A percentile compares a stretch with the other conserved stretches of the same genome.
phyloP scores from a whole-genome alignment of 2,888 invertebrate genomes.

The Andrena flavipes region DNA sequence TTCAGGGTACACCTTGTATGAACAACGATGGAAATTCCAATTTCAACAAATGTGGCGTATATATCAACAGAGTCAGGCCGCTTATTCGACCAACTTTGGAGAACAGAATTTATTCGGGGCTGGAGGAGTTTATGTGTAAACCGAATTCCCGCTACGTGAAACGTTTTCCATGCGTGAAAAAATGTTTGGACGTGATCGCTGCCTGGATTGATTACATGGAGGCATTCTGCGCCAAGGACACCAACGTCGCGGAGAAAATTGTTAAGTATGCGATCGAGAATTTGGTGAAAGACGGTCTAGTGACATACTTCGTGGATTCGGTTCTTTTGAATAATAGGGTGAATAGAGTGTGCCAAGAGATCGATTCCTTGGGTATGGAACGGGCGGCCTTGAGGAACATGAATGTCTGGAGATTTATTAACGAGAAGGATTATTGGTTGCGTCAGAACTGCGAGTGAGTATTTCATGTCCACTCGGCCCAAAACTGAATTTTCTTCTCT shows the following conservation, averaged over 20 bases:
- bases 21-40: conserved; percentile 13
- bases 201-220: conserved; percentile 52
- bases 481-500: too few relatives aligned
- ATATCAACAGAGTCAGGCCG: conserved; percentile 72
- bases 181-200: conserved; percentile 62
- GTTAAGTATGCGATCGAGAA: conserved; percentile 64
- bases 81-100: conserved; percentile 76
- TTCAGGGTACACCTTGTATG: neutral
- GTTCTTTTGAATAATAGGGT: conserved; percentile 73
- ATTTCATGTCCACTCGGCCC: neutral
- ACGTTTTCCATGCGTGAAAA: conserved; percentile 65
- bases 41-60: conserved; percentile 63
- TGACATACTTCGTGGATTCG: conserved; percentile 74
- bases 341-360: conserved; percentile 70
- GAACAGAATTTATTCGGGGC: conserved; percentile 65
- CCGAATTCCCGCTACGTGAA: conserved; percentile 38
- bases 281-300: conserved; percentile 70
- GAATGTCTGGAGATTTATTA: conserved; percentile 71
- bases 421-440: conserved; percentile 73
- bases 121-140: conserved; percentile 74
- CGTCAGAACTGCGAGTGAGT: conserved; percentile 51
- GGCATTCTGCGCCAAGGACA: conserved; percentile 43
- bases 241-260: conserved; percentile 33
- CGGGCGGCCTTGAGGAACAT: conserved; percentile 64
- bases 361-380: conserved; percentile 69